A percentile compares a stretch with the other conserved stretches of the same genome.
Conservation (phyloP, 2,797 vertebrate genomes). For the Lepidocolaptes lacrymiger region DNA sequence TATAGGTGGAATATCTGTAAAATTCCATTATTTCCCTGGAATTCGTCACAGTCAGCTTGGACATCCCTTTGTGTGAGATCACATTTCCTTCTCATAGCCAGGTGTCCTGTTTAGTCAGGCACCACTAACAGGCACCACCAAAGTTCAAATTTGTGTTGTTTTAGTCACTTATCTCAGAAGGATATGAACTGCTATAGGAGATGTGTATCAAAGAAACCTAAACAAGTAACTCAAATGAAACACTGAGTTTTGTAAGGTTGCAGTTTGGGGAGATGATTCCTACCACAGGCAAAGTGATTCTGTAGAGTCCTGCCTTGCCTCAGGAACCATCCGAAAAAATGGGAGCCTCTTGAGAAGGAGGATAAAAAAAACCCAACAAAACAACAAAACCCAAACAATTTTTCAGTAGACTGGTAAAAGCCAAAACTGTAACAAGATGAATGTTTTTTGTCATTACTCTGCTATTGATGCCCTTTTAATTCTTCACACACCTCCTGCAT, state of each 20-base stretch:
- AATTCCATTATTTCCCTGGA: not conserved
- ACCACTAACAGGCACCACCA: not conserved
- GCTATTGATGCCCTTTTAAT: not conserved
- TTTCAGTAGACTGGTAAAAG: not conserved
- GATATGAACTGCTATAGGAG: not conserved
- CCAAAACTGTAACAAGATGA: not conserved
- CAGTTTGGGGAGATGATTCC: not conserved
- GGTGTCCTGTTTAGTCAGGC: not conserved
- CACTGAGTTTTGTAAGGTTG: not conserved
- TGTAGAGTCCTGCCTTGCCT: not conserved
- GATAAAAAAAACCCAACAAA: not conserved
- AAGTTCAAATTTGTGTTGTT: not conserved
- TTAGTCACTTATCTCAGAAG: not conserved
- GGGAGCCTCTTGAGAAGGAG: not conserved
- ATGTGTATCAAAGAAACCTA: not conserved
- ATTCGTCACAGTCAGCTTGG: not conserved
- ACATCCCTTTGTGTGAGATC: not conserved
- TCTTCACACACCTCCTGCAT: not conserved
- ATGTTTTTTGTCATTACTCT: not conserved
- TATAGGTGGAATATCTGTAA: not conserved
- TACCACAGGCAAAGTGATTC: not conserved
- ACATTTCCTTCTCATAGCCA: not conserved
- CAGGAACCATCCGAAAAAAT: not conserved
- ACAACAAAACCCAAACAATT: not conserved
- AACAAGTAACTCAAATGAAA: not conserved